phyloP scores from a whole-genome alignment of 2,113 vertebrate species.

The Catagonus wagneri region DNA sequence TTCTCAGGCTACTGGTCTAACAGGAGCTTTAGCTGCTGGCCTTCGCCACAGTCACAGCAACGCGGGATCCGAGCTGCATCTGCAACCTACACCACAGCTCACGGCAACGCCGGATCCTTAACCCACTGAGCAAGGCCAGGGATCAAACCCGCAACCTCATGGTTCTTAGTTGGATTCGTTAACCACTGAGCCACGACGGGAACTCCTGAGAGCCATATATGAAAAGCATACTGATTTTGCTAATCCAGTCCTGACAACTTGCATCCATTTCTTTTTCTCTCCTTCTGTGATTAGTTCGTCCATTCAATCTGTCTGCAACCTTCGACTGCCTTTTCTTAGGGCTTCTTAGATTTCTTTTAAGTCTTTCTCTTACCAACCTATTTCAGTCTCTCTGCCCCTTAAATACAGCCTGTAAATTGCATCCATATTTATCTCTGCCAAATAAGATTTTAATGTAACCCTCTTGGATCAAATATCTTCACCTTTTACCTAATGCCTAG shows the following conservation, averaged over 20 bases:
- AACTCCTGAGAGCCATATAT: not conserved
- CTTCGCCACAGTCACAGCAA: no score
- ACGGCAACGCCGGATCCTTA: no score
- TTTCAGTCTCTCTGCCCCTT: not conserved
- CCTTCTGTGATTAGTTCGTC: not conserved
- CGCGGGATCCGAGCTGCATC: no score
- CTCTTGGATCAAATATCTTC: not conserved
- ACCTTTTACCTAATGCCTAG: not conserved
- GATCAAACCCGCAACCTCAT: no score
- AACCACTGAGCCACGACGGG: no score
- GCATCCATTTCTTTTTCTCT: not conserved
- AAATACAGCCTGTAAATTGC: not conserved
- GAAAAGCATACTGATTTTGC: not conserved
- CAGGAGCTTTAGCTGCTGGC: no score
- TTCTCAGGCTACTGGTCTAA: no score
- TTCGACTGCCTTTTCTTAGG: not conserved
- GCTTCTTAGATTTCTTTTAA: not conserved
- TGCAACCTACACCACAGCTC: no score
- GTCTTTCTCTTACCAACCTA: not conserved
- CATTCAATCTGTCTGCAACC: not conserved
- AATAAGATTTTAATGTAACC: not conserved
- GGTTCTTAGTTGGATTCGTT: no score
- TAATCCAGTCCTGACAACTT: not conserved
- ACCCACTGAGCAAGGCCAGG: no score
- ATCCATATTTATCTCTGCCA: not conserved